These are phyloP conservation scores for Heliothis virescens DNA, from an alignment of 1,140 invertebrate genomes.

Conservation along the genomic window DNA sequence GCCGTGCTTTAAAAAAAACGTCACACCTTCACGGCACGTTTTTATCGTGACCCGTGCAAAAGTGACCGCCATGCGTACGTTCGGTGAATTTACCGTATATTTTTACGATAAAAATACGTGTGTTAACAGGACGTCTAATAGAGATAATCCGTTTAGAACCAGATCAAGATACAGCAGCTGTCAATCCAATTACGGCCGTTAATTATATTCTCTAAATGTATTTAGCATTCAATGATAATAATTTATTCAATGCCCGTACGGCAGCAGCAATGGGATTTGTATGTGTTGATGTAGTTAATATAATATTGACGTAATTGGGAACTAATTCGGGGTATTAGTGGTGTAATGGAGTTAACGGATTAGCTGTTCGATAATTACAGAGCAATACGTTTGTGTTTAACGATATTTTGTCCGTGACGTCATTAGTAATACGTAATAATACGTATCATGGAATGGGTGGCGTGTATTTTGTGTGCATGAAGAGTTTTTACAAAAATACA, in stretches of 20 bases:
- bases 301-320: constrained; percentile 18
- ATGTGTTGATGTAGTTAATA: constrained; percentile 35
- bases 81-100: too few relatives aligned
- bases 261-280: constrained; percentile 23
- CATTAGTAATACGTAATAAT: too few relatives aligned
- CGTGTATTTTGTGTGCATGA: neutral
- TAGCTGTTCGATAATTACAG: constrained; percentile 24
- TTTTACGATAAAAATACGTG: too few relatives aligned
- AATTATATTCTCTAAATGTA: constrained; percentile 23
- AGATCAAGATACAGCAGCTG: neutral
- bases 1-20: too few relatives aligned
- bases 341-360: constrained; percentile 21
- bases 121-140: too few relatives aligned
- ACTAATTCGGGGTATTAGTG: constrained; percentile 21
- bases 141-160: too few relatives aligned
- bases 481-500: too few relatives aligned
- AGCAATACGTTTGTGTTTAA: neutral
- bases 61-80: too few relatives aligned
- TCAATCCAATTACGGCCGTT: neutral
- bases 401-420: neutral
- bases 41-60: too few relatives aligned
- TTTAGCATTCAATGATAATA: constrained; percentile 31
- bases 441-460: neutral
- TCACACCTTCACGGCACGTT: too few relatives aligned
- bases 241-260: constrained; percentile 24